Percentiles rank a stretch among this genome's conserved stretches.
Evolutionary conservation across 2,797 vertebrate species (phyloP).

Genomic region (Lophius americanus): DNA sequence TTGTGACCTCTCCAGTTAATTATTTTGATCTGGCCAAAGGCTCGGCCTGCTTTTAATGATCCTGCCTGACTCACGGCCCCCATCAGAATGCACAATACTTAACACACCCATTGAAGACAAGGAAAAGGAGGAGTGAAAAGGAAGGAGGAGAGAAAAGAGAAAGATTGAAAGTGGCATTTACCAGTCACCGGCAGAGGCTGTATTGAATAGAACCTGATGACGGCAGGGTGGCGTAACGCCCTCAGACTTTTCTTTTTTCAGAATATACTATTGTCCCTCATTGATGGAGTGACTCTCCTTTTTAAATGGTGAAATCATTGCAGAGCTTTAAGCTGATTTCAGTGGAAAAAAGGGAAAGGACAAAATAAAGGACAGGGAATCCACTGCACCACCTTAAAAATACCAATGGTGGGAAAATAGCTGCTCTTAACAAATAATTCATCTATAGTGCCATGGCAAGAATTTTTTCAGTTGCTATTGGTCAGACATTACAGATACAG

Average conservation of each 20-base stretch:
- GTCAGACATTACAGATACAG: constrained; percentile 16
- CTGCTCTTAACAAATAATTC: constrained; percentile 23
- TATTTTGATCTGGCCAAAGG: constrained; percentile 87
- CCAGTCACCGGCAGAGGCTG: constrained; percentile 71
- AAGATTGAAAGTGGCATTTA: constrained; percentile 82
- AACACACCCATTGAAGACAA: constrained; percentile 79
- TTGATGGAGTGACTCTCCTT: constrained; percentile 73
- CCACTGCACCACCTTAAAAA: constrained; percentile 29
- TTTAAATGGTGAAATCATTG: constrained; percentile 57
- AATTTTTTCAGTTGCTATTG: constrained; percentile 15
- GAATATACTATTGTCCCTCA: constrained; percentile 77
- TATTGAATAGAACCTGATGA: constrained; percentile 63
- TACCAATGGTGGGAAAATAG: constrained; percentile 22
- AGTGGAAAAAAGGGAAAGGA: constrained; percentile 18
- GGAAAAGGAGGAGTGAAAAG: constrained; percentile 74
- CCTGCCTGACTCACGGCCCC: constrained; percentile 79
- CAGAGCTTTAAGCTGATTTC: constrained; percentile 64
- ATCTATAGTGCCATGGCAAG: constrained; percentile 18
- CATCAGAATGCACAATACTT: constrained; percentile 81
- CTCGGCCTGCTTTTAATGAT: constrained; percentile 83
- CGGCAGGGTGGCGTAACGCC: constrained; percentile 67
- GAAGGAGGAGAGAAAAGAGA: constrained; percentile 66
- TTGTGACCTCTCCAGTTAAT: constrained; percentile 88
- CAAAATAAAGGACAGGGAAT: constrained; percentile 41
- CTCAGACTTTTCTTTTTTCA: constrained; percentile 75